These are phyloP conservation scores for Andrena flavipes DNA, from an alignment of 2,888 invertebrate genomes.

Conservation along the genomic window DNA sequence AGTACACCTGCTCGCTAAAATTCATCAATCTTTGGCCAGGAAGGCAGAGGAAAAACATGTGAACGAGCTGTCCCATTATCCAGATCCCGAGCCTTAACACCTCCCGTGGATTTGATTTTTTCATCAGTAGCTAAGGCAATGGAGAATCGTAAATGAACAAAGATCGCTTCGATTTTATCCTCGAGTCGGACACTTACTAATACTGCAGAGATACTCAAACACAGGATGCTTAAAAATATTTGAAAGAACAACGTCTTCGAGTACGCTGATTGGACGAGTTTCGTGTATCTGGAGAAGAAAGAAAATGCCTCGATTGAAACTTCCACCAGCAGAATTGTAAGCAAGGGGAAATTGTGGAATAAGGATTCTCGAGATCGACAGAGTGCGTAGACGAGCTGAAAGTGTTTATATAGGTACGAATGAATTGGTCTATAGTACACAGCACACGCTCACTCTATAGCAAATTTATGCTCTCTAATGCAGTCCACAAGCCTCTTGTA, in stretches of 20 bases:
- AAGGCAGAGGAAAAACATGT: conserved; percentile 15
- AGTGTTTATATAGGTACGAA: too few species aligned
- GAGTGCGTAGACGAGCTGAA: too few species aligned
- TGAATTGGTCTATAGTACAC: too few species aligned
- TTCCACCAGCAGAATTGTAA: too few species aligned
- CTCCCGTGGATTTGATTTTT: background rate
- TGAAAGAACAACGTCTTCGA: conserved; percentile 4
- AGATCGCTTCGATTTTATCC: too few species aligned
- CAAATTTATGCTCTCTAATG: background rate
- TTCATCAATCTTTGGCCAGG: conserved; percentile 17
- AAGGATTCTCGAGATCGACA: too few species aligned
- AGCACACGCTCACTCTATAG: conserved; percentile 1
- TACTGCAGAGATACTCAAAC: conserved; percentile 4
- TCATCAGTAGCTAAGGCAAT: background rate
- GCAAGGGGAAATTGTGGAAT: too few species aligned
- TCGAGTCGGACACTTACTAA: background rate
- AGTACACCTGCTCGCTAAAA: background rate
- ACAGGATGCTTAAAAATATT: background rate
- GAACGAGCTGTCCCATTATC: background rate
- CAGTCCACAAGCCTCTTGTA: background rate
- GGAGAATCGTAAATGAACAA: background rate
- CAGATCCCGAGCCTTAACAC: background rate
- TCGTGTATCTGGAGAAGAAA: background rate
- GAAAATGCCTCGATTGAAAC: background rate
- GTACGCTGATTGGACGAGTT: conserved; percentile 1